Conservation (phyloP, 2,797 vertebrate species). For the Pangasius larnaudii region DNA sequence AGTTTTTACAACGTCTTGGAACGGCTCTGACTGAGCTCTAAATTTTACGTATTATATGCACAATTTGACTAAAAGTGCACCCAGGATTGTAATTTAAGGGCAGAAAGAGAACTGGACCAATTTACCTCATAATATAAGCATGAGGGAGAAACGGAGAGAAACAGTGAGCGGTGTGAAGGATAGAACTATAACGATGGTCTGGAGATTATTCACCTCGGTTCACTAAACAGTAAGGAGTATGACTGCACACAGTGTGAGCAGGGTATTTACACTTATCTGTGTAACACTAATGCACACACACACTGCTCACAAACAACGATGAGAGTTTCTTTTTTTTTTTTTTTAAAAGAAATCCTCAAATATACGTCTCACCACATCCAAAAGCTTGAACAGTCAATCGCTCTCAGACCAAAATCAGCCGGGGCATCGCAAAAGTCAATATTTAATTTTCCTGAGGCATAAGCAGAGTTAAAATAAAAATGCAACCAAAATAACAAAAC, state of each 20-base stretch:
- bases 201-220: background rate
- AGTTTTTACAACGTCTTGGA: slow-evolving; percentile 46
- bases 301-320: background rate
- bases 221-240: background rate
- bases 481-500: slow-evolving; percentile 15
- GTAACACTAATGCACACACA: background rate
- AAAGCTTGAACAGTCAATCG: background rate
- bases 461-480: slow-evolving; percentile 22
- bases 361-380: background rate
- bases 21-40: slow-evolving; percentile 9
- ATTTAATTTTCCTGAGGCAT: slow-evolving; percentile 11
- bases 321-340: background rate
- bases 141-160: background rate
- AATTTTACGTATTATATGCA: slow-evolving; percentile 44
- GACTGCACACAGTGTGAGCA: background rate
- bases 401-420: slow-evolving; percentile 9
- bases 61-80: slow-evolving; percentile 46
- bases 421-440: slow-evolving; percentile 1
- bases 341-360: background rate
- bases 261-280: background rate
- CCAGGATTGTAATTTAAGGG: slow-evolving; percentile 32
- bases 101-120: slow-evolving; percentile 10
- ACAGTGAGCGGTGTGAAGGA: background rate
- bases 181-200: background rate
- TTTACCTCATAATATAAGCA: background rate